Evolutionary conservation across 1,140 invertebrate genomes (phyloP).

Genomic region (Drosophila sproati): DNA sequence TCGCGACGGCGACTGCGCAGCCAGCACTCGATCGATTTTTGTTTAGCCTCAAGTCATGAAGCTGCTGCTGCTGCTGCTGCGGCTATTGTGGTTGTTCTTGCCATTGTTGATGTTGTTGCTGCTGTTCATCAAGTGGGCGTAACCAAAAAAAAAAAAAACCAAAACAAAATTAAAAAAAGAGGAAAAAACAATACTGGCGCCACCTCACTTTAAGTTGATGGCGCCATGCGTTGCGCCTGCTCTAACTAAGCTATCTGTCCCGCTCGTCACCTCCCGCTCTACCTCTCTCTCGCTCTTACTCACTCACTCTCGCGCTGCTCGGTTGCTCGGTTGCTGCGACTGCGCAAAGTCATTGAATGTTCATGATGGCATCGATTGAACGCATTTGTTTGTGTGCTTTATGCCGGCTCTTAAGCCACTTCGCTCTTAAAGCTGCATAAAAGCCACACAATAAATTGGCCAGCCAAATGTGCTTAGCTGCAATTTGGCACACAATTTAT

Average conservation of each 20-base stretch:
- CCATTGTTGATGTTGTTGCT: slow-evolving; percentile 25
- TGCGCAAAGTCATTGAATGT: slow-evolving; percentile 43
- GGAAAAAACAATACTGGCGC: slow-evolving; percentile 74
- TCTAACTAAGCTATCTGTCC: slow-evolving; percentile 47
- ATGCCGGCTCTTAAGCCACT: slow-evolving; percentile 26
- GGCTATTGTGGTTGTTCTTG: slow-evolving; percentile 38
- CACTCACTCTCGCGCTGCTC: background rate
- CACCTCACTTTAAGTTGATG: slow-evolving; percentile 72
- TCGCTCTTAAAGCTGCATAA: slow-evolving; percentile 34
- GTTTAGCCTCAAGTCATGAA: slow-evolving; percentile 56
- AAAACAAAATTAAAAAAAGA: slow-evolving; percentile 42
- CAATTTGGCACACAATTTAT: slow-evolving; percentile 58
- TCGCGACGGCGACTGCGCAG: slow-evolving; percentile 35
- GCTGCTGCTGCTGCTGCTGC: slow-evolving; percentile 45
- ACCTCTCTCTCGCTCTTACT: slow-evolving; percentile 3
- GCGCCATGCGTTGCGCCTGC: slow-evolving; percentile 63
- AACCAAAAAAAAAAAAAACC: slow-evolving; percentile 69
- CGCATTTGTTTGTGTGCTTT: slow-evolving; percentile 14
- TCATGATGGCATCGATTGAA: slow-evolving; percentile 38
- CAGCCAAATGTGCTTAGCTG: slow-evolving; percentile 43
- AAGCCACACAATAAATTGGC: slow-evolving; percentile 41
- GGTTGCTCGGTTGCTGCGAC: slow-evolving; percentile 20
- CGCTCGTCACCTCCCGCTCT: slow-evolving; percentile 3
- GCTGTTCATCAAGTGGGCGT: slow-evolving; percentile 74
- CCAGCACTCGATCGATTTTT: slow-evolving; percentile 42